A percentile compares a stretch with the other conserved stretches of the same genome.
These are phyloP conservation scores for Campylomormyrus tamandua DNA, from an alignment of 2,113 vertebrate species.

Conservation along the genomic window DNA sequence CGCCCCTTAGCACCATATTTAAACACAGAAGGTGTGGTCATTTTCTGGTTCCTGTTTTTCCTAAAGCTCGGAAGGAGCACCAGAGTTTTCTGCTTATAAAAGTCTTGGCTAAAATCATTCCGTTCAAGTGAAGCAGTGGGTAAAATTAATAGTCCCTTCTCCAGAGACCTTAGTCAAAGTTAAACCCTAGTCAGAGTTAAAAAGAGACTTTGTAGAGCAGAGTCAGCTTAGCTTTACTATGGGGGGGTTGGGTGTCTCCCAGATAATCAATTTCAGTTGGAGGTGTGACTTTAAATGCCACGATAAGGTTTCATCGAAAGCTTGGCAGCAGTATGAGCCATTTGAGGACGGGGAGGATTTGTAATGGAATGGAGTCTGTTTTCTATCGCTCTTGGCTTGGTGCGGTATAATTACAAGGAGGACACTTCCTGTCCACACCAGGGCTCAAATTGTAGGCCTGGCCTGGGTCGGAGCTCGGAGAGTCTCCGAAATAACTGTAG, in stretches of 20 bases:
- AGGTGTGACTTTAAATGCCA: neutral
- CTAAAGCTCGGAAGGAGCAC: neutral
- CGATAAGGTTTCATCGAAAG: neutral
- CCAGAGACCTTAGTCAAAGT: neutral
- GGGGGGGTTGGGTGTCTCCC: neutral
- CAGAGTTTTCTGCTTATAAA: neutral
- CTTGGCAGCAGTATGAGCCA: neutral
- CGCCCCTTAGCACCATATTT: neutral
- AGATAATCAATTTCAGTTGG: neutral
- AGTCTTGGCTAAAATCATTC: neutral
- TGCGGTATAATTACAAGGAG: constrained; percentile 61
- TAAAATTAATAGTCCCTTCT: neutral
- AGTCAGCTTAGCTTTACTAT: neutral
- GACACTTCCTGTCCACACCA: constrained; percentile 59
- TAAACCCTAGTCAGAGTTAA: neutral
- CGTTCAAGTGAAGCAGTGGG: neutral
- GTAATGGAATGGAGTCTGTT: constrained; percentile 59
- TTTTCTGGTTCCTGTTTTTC: neutral
- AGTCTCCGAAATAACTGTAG: constrained; percentile 54
- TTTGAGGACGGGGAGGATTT: constrained; percentile 55
- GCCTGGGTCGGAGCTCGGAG: constrained; percentile 44
- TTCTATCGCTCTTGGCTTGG: constrained; percentile 51
- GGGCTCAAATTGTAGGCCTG: constrained; percentile 61
- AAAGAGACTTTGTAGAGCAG: neutral
- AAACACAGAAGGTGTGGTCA: neutral